Evolutionary conservation across 2,797 vertebrate species (phyloP).

Genomic region (Semotilus atromaculatus): DNA sequence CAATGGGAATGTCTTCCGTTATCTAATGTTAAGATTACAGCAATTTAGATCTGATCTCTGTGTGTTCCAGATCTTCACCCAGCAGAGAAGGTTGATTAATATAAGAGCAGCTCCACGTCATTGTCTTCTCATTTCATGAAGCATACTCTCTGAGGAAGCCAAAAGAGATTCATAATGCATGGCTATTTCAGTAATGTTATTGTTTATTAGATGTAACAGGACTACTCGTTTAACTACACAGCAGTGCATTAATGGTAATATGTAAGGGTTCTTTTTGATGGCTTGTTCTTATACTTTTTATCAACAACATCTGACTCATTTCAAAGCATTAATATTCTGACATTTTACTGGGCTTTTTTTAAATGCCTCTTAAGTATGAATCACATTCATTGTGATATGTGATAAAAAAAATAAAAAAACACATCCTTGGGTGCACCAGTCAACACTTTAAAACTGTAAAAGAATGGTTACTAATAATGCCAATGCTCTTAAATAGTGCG

Average conservation of each 20-base stretch:
- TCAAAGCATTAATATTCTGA: constrained; percentile 16
- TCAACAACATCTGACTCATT: not conserved
- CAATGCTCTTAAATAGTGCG: not conserved
- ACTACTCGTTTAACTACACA: constrained; percentile 2
- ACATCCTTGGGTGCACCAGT: not conserved
- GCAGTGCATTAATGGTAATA: not conserved
- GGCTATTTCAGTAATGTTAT: constrained; percentile 19
- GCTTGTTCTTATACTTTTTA: not conserved
- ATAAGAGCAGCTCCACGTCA: not conserved
- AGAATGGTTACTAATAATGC: not conserved
- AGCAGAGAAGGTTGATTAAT: constrained; percentile 36
- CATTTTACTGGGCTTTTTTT: not conserved
- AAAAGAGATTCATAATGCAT: constrained; percentile 1
- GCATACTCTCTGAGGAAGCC: not conserved
- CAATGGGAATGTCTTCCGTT: constrained; percentile 47
- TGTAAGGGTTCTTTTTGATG: not conserved
- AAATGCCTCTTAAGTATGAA: constrained; percentile 10
- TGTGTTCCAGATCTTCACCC: constrained; percentile 51
- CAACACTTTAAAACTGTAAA: not conserved
- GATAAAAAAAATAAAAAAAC: not conserved
- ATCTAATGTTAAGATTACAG: constrained; percentile 67
- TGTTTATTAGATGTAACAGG: constrained; percentile 13
- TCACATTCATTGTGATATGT: not conserved
- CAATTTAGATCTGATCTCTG: constrained; percentile 73
- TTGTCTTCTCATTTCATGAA: constrained; percentile 25